A percentile compares a stretch with the other conserved stretches of the same genome.
These are phyloP conservation scores for Odontocerum albicorne DNA, from an alignment of 2,888 invertebrate genomes.

Conservation along the genomic window DNA sequence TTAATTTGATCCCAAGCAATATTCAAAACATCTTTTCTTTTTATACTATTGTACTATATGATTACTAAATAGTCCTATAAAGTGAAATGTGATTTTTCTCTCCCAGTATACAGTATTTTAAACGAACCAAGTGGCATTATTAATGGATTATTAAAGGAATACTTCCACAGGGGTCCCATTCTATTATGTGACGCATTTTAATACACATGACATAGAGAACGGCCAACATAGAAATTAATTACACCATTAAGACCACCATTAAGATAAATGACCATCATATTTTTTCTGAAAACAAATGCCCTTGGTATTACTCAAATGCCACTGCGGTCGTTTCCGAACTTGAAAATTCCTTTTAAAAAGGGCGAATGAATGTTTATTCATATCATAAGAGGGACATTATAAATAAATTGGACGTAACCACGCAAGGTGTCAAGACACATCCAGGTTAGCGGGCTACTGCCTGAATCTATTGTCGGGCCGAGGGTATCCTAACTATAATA, in stretches of 20 bases:
- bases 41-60: too few species aligned
- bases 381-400: not conserved
- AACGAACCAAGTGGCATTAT: too few species aligned
- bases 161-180: not conserved
- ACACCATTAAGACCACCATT: slow-evolving; percentile 13
- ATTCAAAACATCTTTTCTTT: too few species aligned
- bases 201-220: not conserved
- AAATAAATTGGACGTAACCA: slow-evolving; percentile 5
- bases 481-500: too few species aligned
- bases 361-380: not conserved
- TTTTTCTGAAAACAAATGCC: slow-evolving; percentile 19
- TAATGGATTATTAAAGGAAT: not conserved
- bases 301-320: slow-evolving; percentile 17
- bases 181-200: slow-evolving; percentile 1
- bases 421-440: not conserved
- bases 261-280: slow-evolving; percentile 21
- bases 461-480: too few species aligned
- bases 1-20: too few species aligned
- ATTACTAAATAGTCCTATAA: too few species aligned
- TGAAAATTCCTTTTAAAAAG: slow-evolving; percentile 7
- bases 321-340: not conserved
- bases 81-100: too few species aligned
- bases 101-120: too few species aligned
- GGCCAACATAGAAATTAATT: slow-evolving; percentile 19
- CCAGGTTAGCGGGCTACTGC: too few species aligned